Evolutionary conservation across 2,113 vertebrate genomes (phyloP), one percentile per base, ranked within the genome.

Genomic region (Ammodytes marinus): DNA sequence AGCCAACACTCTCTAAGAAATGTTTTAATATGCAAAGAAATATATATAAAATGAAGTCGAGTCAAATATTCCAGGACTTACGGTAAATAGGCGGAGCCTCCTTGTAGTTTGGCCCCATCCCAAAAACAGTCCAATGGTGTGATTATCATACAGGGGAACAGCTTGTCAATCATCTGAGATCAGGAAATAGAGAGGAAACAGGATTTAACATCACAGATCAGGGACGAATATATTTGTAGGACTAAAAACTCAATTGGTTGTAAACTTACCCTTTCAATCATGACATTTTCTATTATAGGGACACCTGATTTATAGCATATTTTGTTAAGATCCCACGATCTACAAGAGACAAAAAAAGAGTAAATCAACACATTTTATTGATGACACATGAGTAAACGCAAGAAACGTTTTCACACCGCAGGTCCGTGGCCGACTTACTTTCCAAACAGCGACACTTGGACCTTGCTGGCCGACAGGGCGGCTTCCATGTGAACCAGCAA

Each of bases 231-330:
- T 11, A 17, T 3, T 6, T 6, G 43, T 3, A 50, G 1, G 9
- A 35, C 27, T 35, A 40, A 71, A 43, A 12, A 7, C 0, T 1
- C 4, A 12, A 37, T 43, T 47, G 19, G 42, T 19, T 37, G 17
- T 49, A 2, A 42, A 93, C 97, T 94, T 85, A 99, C 98, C 95
- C 98, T 95, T 92, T 99, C 98, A 0, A 99, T 99, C 98, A 99
- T 99, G 89, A 97, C 96, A 2, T 99, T 98, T 95, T 99, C 98
- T 82, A 99, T 99, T 79, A 99, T 96, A 67, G 98, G 98, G 37
- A 99, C 96, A 79, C 98, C 98, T 0, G 98, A 99, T 92, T 99
- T 99, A 94, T 98, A 99, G 95, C 98, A 99, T 93, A 99, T 98
- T 96, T 99, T 99, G 91, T 99, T 99, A 87, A 99, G 95, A 95